phyloP scores from a whole-genome alignment of 2,888 invertebrate genomes.

The Brenthis hecate region DNA sequence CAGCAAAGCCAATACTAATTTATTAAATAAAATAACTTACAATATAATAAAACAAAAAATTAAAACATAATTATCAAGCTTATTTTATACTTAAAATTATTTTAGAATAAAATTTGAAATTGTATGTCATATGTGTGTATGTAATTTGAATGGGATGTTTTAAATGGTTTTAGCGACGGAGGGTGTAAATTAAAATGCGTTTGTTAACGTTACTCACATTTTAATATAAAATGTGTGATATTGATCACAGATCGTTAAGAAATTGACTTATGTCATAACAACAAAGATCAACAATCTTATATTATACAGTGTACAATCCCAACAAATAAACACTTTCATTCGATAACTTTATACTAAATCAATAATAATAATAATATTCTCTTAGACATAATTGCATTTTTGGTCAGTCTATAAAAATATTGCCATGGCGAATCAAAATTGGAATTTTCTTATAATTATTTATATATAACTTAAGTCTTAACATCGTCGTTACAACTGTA shows the following conservation, averaged over 20 bases:
- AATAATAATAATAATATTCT: conserved; percentile 15
- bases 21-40: conserved; percentile 52
- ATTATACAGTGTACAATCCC: conserved; percentile 28
- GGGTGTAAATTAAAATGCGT: conserved; percentile 64
- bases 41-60: conserved; percentile 30
- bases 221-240: conserved; percentile 77
- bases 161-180: conserved; percentile 28
- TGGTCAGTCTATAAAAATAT: conserved; percentile 33
- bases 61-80: conserved; percentile 10
- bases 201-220: conserved; percentile 63
- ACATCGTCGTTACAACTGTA: too few relatives aligned
- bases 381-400: conserved; percentile 21
- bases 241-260: conserved; percentile 67
- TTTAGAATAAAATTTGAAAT: not conserved
- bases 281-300: conserved; percentile 38
- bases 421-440: conserved; percentile 11
- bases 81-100: conserved; percentile 1
- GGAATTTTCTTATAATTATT: conserved; percentile 9
- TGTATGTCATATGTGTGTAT: conserved; percentile 5
- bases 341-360: conserved; percentile 8
- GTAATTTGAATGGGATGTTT: conserved; percentile 25
- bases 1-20: conserved; percentile 73
- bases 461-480: not conserved
- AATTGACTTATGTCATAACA: conserved; percentile 27
- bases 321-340: conserved; percentile 25